Base-by-base conservation (phyloP, 1,140 invertebrate genomes). In the Epicauta chinensis region DNA sequence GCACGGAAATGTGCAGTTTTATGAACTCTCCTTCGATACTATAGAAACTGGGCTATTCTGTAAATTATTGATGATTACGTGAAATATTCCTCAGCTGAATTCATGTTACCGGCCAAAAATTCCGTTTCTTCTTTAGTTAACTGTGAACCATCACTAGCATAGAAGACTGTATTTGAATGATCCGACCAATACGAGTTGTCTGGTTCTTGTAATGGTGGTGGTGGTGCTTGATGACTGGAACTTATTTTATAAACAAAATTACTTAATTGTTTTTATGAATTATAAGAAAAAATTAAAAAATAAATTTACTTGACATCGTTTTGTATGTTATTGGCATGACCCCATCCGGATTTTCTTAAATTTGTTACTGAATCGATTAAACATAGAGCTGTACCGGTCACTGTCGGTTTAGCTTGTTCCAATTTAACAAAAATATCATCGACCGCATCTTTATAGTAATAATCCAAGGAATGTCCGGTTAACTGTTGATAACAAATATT, bases 51-150 rank as follows among this genome's bases (percentile, higher is more conserved):
- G 14, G 2, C 13, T 31, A 32, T 35, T 16, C 10, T 9, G 16
- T 13, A 16, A 14, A 10, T 16, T 51, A 51, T 40, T 35, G 14
- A 29, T 51, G 9, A 36, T 57, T 56, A 64, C 60, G 42, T 51
- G 9, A 55, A 36, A 60, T 55, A 61, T 46, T 60, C 61, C 31
- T 60, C 55, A 39, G 56, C 46, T 3, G 44, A 54, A 16, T 60
- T 57, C 10, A 61, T 55, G 53, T 65, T 38, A 6, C 53, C 52
- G 7, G 53, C 55, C 1, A 77, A 56, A 58, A 77, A 77, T 41
- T 71, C 65, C 7, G 63, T 71, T 62, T 77, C 75, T 63, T 77
- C 76, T 35, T 66, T 68, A 2, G 75, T 75, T 5, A 77, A 58
- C 55, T 72, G 67, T 45, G 69, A 63, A 1, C 75, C 76, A 64